phyloP scores from a whole-genome alignment of 2,888 invertebrate species.

The Ametastegia equiseti region DNA sequence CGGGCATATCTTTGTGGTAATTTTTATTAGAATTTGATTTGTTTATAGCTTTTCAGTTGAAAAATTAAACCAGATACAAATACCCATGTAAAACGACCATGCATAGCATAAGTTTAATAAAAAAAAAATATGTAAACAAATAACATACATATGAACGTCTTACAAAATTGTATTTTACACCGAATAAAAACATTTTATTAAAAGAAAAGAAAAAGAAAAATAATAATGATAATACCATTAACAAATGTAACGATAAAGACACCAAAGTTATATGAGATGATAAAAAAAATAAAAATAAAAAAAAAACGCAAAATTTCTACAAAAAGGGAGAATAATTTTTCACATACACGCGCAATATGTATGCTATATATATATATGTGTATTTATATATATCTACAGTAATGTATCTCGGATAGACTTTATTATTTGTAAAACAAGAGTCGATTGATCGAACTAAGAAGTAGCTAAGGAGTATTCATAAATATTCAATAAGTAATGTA shows the following conservation, averaged over 20 bases:
- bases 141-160: background rate
- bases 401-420: background rate
- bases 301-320: background rate
- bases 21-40: background rate
- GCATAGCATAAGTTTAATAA: background rate
- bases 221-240: background rate
- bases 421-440: background rate
- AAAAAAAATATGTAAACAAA: background rate
- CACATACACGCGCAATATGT: constrained; percentile 26
- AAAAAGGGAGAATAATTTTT: background rate
- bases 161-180: constrained; percentile 28
- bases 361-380: constrained; percentile 25
- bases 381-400: constrained; percentile 12
- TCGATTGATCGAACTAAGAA: background rate
- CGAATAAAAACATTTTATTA: constrained; percentile 3
- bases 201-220: background rate
- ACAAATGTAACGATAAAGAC: background rate
- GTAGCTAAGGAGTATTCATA: background rate
- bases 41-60: background rate
- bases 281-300: background rate
- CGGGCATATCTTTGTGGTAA: constrained; percentile 11
- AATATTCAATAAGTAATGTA: constrained; percentile 24
- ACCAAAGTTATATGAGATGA: background rate
- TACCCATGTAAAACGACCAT: constrained; percentile 18
- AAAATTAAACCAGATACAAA: background rate